These are phyloP conservation scores for Halcyon malimbica DNA, from an alignment of 2,113 vertebrate genomes.

Conservation along the genomic window DNA sequence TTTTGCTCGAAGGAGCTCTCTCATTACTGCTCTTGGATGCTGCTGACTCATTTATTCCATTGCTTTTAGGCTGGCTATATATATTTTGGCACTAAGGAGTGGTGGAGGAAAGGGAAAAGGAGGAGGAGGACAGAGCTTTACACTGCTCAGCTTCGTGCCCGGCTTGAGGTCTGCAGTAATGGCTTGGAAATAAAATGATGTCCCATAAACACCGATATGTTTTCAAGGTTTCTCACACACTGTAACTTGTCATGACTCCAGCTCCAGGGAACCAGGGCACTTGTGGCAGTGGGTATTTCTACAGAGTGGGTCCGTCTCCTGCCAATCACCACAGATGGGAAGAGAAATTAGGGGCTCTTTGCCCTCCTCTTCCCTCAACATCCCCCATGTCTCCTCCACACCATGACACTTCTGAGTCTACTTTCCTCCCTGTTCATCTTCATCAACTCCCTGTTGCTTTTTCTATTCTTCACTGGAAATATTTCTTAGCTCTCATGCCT, in stretches of 20 bases:
- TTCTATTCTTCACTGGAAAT: background rate
- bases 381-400: background rate
- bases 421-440: background rate
- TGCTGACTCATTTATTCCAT: background rate
- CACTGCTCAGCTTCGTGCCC: background rate
- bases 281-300: background rate
- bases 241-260: rapidly evolving
- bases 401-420: background rate
- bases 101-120: background rate
- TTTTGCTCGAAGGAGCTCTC: background rate
- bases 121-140: background rate
- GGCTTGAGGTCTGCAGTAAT: background rate
- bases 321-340: too few species aligned
- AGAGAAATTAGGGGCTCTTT: background rate
- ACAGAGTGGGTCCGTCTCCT: background rate
- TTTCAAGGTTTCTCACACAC: background rate
- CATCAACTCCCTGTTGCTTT: background rate
- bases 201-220: background rate
- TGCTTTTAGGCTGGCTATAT: background rate
- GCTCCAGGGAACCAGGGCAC: background rate
- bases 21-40: background rate
- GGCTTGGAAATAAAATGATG: background rate
- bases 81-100: background rate
- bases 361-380: background rate
- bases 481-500: background rate